phyloP scores from a whole-genome alignment of 1,140 invertebrate species.

The Sycobia sp. region DNA sequence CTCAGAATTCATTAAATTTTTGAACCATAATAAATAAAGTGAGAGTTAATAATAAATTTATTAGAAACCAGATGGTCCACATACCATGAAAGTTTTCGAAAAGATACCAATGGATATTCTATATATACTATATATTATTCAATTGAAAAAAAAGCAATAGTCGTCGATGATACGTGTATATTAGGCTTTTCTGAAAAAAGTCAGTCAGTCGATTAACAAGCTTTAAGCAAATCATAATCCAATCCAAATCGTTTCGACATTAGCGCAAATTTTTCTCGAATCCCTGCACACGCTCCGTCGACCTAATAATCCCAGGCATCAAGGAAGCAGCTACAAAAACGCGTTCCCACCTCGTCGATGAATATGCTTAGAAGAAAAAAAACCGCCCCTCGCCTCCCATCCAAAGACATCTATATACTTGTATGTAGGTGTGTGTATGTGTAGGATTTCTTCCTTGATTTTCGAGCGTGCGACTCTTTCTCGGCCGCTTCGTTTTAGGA shows the following conservation, averaged over 20 bases:
- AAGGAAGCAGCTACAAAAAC: neutral
- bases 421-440: no score
- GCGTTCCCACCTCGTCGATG: neutral
- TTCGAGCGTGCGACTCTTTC: constrained; percentile 21
- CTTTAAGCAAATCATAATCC: constrained; percentile 27
- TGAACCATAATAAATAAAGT: no score
- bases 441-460: constrained; percentile 29
- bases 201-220: constrained; percentile 27
- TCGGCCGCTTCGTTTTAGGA: neutral
- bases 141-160: no score
- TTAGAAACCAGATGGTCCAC: no score
- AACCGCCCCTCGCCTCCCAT: no score
- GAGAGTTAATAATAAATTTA: no score
- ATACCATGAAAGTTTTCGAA: no score
- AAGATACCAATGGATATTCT: no score
- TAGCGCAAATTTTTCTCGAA: neutral
- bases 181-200: neutral
- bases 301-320: no score
- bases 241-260: constrained; percentile 10
- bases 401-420: no score
- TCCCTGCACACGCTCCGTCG: neutral
- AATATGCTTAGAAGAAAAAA: neutral
- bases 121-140: no score
- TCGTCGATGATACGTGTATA: neutral
- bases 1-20: no score